Conservation (phyloP, 2,113 vertebrate species). For the Heterocephalus glaber region DNA sequence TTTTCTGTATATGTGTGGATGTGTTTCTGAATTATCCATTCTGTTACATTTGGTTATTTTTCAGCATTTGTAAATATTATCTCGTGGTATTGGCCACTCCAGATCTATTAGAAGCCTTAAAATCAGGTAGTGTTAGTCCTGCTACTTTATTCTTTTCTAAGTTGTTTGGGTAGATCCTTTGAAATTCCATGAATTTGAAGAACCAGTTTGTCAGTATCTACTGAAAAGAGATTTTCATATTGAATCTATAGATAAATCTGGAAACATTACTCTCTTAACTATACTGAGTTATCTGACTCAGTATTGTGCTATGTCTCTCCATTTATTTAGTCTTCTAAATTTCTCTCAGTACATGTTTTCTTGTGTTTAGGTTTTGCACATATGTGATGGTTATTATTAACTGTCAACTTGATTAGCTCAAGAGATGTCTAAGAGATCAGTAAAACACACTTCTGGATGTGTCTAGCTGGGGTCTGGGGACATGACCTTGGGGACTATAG, state of each 20-base stretch:
- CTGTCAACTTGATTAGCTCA: not conserved
- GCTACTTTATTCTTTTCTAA: not conserved
- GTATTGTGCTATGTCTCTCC: not conserved
- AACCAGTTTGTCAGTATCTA: not conserved
- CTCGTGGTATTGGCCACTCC: not conserved
- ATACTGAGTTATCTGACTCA: not conserved
- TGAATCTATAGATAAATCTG: not conserved
- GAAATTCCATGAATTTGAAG: not conserved
- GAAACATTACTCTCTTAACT: not conserved
- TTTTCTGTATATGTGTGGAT: not conserved
- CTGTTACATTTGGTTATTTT: not conserved
- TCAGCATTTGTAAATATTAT: not conserved
- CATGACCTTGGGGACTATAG: too few relatives aligned
- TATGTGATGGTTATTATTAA: not conserved
- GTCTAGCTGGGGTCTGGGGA: not conserved
- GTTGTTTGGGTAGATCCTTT: not conserved
- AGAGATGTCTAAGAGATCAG: not conserved
- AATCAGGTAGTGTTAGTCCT: not conserved
- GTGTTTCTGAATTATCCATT: not conserved
- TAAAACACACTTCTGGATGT: not conserved
- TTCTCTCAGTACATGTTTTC: not conserved
- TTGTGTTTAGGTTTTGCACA: not conserved
- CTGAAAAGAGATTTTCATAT: slow-evolving; percentile 7
- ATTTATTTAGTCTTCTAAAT: not conserved
- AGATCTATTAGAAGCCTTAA: not conserved